Evolutionary conservation across 2,888 invertebrate species (phyloP), one percentile per base, ranked within the genome.

Genomic region (Maniola hyperantus): DNA sequence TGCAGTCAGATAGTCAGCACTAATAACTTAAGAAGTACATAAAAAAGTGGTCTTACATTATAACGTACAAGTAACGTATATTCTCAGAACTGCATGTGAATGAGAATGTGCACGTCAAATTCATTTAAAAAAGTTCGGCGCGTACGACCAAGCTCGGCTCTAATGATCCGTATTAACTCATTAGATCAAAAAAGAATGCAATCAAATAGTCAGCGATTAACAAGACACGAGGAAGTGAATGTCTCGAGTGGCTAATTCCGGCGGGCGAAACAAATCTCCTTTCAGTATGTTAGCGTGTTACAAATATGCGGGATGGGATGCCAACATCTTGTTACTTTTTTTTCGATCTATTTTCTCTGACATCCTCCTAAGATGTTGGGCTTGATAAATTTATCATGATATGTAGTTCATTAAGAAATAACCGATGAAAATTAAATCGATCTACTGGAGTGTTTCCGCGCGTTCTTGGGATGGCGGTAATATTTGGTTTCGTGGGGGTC

Each of bases 191-290:
- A 64, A 60, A 57, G 64, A 68, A 70, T 63, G 58, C 60, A 62
- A 70, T 67, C 61, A 61, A 65, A 63, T 36, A 69, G 69, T 71
- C 64, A 67, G 59, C 73, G 70, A 68, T 73, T 72, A 72, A 77
- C 73, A 72, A 77, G 73, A 76, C 71, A 74, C 73, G 76, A 79
- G 87, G 88, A 90, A 89, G 86, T 86, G 82, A 79, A 76, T 79
- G 83, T 78, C 80, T 83, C 75, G 79, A 81, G 82, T 74, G 77
- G 78, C 82, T 84, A 87, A 89, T 87, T 90, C 85, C 82, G 85
- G 81, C 76, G 71, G 73, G 76, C 73, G 75, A 75, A 84, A 82
- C 87, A 82, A 89, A 90, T 89, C 85, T 83, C 74, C 77, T 70
- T 70, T 73, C 72, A 70, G 76, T 83, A 82, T 60, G 59, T 54